phyloP scores from a whole-genome alignment of 2,113 vertebrate genomes.

The Ranitomeya imitator region DNA sequence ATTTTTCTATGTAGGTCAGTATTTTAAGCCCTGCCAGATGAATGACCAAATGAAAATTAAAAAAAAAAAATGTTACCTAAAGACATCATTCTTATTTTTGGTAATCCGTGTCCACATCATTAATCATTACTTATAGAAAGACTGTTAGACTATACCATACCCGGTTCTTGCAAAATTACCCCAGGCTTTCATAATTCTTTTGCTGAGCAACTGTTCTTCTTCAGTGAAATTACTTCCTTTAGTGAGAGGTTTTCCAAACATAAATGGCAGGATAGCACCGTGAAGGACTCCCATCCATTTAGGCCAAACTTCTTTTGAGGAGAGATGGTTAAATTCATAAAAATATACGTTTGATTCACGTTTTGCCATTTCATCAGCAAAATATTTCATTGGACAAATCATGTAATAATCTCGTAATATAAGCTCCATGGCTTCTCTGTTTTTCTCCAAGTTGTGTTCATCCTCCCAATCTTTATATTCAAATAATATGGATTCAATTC shows the following conservation, averaged over 20 bases:
- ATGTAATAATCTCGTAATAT: constrained; percentile 68
- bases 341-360: constrained; percentile 63
- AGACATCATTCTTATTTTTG: too few species aligned
- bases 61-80: too few species aligned
- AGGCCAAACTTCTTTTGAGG: constrained; percentile 71
- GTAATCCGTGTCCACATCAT: neutral
- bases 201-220: constrained; percentile 71
- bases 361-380: constrained; percentile 64
- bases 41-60: too few species aligned
- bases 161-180: constrained; percentile 74
- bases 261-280: constrained; percentile 74
- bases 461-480: constrained; percentile 75
- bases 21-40: too few species aligned
- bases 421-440: constrained; percentile 66
- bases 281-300: constrained; percentile 76
- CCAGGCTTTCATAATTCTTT: constrained; percentile 74
- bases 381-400: constrained; percentile 67
- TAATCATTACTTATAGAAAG: neutral
- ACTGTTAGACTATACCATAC: constrained; percentile 61
- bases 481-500: constrained; percentile 60
- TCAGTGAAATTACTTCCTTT: constrained; percentile 64
- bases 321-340: constrained; percentile 72
- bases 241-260: constrained; percentile 73
- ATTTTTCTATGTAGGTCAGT: too few species aligned
- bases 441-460: constrained; percentile 61